Evolutionary conservation across 2,113 vertebrate species (phyloP), one percentile per base, ranked within the genome.

Genomic region (Myotis yumanensis): DNA sequence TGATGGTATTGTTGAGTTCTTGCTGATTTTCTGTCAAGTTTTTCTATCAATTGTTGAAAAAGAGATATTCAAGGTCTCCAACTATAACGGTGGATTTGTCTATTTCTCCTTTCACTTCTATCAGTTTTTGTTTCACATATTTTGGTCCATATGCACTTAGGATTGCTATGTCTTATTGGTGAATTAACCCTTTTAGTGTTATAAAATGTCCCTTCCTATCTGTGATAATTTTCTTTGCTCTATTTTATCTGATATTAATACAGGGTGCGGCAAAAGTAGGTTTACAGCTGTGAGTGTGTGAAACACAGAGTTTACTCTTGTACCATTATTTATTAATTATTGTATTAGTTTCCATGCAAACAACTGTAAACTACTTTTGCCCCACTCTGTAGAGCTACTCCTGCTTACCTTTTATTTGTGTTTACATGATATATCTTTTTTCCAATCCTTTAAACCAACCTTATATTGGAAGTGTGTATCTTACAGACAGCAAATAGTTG

Each of bases 231-330:
- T 76, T 87, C 37, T 88, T 68, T 66, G 11, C 40, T 88, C 83
- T 82, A 40, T 35, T 86, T 71, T 71, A 46, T 73, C 73, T 80
- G 52, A 40, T 80, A 71, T n/a, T 80, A 94, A 79, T 95, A 80
- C 30, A 81, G 25, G 68, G 69, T 40, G 20, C 5, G 18, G 35
- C 35, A 71, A 72, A 40, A 40, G 69, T 40, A 72, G 35, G 69
- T 25, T 72, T 12, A 72, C 11, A 72, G 35, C 11, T 72, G 35
- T 37, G 18, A 54, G 7, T 3, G 9, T 57, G 22, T 57, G 54
- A 57, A 57, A 57, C 54, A 57, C 54, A 20, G 52, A 57, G 54
- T 23, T 57, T 23, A 23, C 23, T 57, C 8, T 57, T 10, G 22
- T 57, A 23, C 54, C 54, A 57, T 57, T 23, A 57, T 57, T 57